phyloP scores from a whole-genome alignment of 2,888 invertebrate genomes.

The Mythimna ferrago region DNA sequence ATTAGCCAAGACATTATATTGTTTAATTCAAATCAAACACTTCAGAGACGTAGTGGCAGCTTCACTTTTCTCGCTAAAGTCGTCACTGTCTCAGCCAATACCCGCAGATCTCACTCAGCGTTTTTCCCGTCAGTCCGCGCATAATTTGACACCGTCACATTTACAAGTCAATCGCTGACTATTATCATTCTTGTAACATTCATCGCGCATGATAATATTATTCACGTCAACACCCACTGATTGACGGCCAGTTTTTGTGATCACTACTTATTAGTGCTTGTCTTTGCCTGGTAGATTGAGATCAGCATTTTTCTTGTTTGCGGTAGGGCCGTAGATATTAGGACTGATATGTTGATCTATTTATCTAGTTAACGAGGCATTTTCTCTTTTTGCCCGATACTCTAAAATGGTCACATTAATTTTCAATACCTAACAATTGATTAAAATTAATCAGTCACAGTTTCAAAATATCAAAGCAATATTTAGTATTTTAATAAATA shows the following conservation, averaged over 20 bases:
- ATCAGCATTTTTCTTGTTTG: constrained; percentile 8
- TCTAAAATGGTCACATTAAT: neutral
- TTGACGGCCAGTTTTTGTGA: constrained; percentile 23
- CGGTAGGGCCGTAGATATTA: neutral
- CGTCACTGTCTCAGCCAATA: neutral
- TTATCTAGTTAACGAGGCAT: neutral
- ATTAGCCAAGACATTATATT: too few species aligned
- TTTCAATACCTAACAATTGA: neutral
- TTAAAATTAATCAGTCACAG: neutral
- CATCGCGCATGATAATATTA: constrained; percentile 21
- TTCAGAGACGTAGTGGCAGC: neutral
- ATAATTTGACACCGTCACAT: constrained; percentile 48
- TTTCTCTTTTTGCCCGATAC: neutral
- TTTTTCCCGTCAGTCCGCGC: constrained; percentile 24
- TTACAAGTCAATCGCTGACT: constrained; percentile 56
- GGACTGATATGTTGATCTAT: neutral
- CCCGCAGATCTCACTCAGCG: constrained; percentile 22
- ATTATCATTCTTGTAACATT: constrained; percentile 39
- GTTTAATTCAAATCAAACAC: neutral
- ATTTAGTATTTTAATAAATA: neutral
- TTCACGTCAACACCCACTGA: constrained; percentile 33
- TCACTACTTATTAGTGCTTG: constrained; percentile 12
- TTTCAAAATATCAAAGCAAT: neutral
- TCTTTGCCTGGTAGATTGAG: constrained; percentile 5
- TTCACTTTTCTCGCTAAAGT: neutral